Conservation (phyloP, 2,888 invertebrate genomes). For the Drosophila putrida region DNA sequence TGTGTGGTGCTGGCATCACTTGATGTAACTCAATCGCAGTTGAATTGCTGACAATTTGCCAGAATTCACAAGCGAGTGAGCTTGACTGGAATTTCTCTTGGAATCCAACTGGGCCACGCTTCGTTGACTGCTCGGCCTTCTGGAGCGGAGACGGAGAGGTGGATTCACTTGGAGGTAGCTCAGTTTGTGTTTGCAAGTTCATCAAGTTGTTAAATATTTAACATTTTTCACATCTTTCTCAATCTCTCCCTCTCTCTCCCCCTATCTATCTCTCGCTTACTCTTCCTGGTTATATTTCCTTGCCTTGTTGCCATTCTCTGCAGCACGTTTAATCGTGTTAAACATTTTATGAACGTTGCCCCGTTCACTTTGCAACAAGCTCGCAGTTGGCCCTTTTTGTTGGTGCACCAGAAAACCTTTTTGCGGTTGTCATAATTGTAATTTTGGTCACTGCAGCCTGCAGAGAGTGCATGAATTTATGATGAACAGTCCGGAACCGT, state of each 20-base stretch:
- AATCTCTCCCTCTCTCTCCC: constrained; percentile 15
- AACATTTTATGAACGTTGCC: constrained; percentile 70
- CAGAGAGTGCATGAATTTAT: constrained; percentile 79
- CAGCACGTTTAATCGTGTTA: constrained; percentile 78
- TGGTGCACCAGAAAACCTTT: constrained; percentile 80
- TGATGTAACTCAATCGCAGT: constrained; percentile 62
- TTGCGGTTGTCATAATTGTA: constrained; percentile 82
- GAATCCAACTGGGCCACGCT: constrained; percentile 67
- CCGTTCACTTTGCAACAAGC: constrained; percentile 1
- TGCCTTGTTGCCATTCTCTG: constrained; percentile 37
- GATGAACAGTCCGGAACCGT: constrained; percentile 59
- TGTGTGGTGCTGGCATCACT: constrained; percentile 34
- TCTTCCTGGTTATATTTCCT: constrained; percentile 1
- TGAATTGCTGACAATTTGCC: constrained; percentile 64
- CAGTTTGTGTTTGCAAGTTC: constrained; percentile 57
- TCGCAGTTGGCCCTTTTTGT: constrained; percentile 48
- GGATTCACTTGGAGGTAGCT: constrained; percentile 16
- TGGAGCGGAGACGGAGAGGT: neutral
- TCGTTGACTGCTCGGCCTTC: constrained; percentile 52
- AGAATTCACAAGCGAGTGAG: constrained; percentile 61
- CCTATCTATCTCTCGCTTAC: neutral
- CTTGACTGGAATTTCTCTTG: constrained; percentile 59
- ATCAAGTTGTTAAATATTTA: constrained; percentile 70
- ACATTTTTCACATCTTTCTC: constrained; percentile 52
- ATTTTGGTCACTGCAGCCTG: constrained; percentile 78